phyloP scores from a whole-genome alignment of 2,888 invertebrate species.

The Phragmatobia fuliginosa region DNA sequence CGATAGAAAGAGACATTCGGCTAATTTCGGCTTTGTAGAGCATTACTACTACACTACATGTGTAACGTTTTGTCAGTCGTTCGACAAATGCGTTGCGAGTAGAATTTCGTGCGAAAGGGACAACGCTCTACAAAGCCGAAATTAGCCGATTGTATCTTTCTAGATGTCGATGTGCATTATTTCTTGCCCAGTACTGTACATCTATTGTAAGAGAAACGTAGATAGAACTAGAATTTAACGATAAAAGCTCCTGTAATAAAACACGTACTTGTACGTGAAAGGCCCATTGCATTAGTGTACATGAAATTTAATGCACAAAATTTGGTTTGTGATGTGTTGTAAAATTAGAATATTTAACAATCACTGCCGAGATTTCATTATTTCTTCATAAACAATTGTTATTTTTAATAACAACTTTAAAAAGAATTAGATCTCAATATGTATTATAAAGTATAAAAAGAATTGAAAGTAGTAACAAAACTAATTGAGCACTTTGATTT shows the following conservation, averaged over 20 bases:
- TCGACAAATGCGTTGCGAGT: too few relatives aligned
- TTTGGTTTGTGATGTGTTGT: neutral
- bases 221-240: neutral
- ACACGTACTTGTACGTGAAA: neutral
- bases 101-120: too few relatives aligned
- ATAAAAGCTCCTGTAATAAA: neutral
- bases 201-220: neutral
- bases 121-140: too few relatives aligned
- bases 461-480: neutral
- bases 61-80: too few relatives aligned
- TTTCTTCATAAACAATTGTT: neutral
- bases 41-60: too few relatives aligned
- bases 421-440: neutral
- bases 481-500: too few relatives aligned
- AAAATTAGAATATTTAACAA: neutral
- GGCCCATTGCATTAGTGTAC: neutral
- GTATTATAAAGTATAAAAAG: neutral
- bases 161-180: too few relatives aligned
- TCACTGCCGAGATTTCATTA: neutral
- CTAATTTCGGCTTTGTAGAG: too few relatives aligned
- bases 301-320: neutral
- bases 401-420: neutral
- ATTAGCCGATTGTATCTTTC: too few relatives aligned
- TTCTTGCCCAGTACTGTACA: too few relatives aligned
- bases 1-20: too few relatives aligned